Evolutionary conservation across 2,797 vertebrate species (phyloP).

Genomic region (Coccyzus lansbergi): DNA sequence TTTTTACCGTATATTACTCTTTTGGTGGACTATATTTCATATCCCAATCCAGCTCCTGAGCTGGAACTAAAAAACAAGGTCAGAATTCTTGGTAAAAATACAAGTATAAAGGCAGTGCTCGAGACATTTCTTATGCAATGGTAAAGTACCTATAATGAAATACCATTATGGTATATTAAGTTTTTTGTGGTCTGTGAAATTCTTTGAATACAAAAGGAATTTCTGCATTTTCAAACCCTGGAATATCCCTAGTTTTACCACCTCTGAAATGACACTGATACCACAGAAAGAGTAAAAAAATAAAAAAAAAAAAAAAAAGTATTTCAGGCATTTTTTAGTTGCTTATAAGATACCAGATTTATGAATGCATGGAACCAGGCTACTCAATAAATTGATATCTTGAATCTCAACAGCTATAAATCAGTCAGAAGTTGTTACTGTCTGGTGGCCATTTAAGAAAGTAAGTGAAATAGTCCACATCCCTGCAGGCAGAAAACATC

Average conservation of each 20-base stretch:
- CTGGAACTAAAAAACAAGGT: background rate
- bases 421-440: background rate
- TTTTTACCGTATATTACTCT: background rate
- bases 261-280: background rate
- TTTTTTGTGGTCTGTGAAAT: background rate
- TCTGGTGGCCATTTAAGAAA: background rate
- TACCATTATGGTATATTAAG: background rate
- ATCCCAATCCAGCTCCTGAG: background rate
- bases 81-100: background rate
- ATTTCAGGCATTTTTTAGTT: background rate
- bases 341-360: background rate
- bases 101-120: background rate
- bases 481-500: background rate
- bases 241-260: background rate
- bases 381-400: background rate
- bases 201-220: background rate
- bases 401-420: background rate
- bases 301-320: background rate
- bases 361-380: background rate
- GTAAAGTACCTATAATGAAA: background rate
- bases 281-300: background rate
- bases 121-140: background rate
- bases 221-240: background rate
- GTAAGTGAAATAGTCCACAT: background rate
- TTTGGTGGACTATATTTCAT: background rate